Conservation (phyloP, 2,113 vertebrate genomes). For the Urocitellus parryii region DNA sequence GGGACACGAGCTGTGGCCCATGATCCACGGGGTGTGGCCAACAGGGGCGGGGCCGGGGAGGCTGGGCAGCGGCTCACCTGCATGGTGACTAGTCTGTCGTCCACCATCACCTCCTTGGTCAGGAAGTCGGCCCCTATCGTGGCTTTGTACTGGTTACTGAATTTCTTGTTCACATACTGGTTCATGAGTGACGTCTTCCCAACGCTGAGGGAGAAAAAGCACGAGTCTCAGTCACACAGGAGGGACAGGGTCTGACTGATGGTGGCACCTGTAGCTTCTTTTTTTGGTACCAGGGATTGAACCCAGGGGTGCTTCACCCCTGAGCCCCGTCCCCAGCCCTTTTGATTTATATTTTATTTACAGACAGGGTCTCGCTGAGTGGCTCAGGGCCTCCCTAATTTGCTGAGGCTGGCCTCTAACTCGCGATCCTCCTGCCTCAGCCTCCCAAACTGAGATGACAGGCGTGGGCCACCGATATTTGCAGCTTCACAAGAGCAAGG, state of each 20-base stretch:
- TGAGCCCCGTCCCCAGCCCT: too few species aligned
- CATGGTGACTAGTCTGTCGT: conserved; percentile 99
- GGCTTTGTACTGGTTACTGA: conserved; percentile 99
- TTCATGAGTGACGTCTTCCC: conserved; percentile 99
- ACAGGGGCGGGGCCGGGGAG: too few species aligned
- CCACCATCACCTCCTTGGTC: conserved; percentile 99
- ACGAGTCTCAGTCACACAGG: neutral
- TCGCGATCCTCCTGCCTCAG: too few species aligned
- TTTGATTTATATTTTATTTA: too few species aligned
- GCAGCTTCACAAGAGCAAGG: neutral
- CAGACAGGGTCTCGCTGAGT: too few species aligned
- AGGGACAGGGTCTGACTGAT: neutral
- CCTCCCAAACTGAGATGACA: too few species aligned
- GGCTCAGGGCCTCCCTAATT: too few species aligned
- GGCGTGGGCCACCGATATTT: too few species aligned
- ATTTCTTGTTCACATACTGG: conserved; percentile 99
- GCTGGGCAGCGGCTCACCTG: conserved; percentile 89
- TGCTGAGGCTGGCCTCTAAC: too few species aligned
- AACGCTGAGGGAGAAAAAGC: conserved; percentile 88
- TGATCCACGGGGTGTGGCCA: too few species aligned
- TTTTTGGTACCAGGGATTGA: neutral
- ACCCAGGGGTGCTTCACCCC: too few species aligned
- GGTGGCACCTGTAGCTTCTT: neutral
- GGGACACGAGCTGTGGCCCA: too few species aligned
- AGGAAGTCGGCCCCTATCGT: conserved; percentile 99